These are phyloP conservation scores for Chloroclystis v-ata DNA, from an alignment of 2,888 invertebrate species.

Conservation along the genomic window DNA sequence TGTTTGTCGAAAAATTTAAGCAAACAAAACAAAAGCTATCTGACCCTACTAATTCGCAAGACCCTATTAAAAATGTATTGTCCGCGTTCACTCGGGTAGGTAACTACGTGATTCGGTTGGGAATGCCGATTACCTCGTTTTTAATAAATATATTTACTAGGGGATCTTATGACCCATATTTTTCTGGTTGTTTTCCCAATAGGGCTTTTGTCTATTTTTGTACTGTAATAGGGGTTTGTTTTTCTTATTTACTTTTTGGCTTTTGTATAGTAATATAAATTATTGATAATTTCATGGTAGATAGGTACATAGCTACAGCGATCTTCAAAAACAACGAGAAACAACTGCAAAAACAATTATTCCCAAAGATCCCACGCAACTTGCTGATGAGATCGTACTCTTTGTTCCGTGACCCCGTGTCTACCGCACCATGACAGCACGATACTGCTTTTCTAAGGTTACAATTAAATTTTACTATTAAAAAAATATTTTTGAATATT, in stretches of 20 bases:
- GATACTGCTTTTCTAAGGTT: conserved; percentile 14
- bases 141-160: conserved; percentile 17
- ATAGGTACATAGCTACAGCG: too few species aligned
- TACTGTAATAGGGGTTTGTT: neutral
- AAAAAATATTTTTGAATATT: too few species aligned
- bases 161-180: conserved; percentile 1
- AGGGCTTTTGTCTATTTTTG: conserved; percentile 4
- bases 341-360: conserved; percentile 30
- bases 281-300: too few species aligned
- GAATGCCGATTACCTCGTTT: conserved; percentile 18
- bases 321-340: too few species aligned
- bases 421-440: conserved; percentile 26
- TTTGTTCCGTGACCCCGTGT: conserved; percentile 30
- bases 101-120: conserved; percentile 30
- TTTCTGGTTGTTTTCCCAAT: neutral
- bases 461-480: neutral
- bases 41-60: conserved; percentile 25
- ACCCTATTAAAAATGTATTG: conserved; percentile 33
- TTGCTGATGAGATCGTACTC: conserved; percentile 29
- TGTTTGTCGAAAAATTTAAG: conserved; percentile 9
- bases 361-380: conserved; percentile 28
- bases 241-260: too few species aligned
- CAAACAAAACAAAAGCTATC: conserved; percentile 24
- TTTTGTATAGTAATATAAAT: too few species aligned
- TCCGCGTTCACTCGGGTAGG: conserved; percentile 16